Percentiles rank a stretch among this genome's conserved stretches.
These are phyloP conservation scores for Anguilla obscura DNA, from an alignment of 2,797 vertebrate species.

Conservation along the genomic window DNA sequence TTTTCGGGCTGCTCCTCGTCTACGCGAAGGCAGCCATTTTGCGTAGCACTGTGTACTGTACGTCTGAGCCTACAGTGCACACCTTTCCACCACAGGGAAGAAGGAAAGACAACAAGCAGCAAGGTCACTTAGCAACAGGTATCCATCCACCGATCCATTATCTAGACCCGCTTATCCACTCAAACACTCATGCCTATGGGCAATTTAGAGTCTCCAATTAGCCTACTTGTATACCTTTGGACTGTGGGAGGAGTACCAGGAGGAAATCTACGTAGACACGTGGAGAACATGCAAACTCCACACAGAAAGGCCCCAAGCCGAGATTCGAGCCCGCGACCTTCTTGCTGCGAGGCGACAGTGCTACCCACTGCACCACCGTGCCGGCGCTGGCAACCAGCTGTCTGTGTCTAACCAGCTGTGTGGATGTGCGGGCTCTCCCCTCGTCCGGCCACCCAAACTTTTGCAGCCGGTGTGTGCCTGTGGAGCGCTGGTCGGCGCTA, in stretches of 20 bases:
- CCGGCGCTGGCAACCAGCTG: too few relatives aligned
- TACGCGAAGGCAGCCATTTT: neutral
- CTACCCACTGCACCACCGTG: too few relatives aligned
- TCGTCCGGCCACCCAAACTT: neutral
- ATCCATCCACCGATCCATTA: too few relatives aligned
- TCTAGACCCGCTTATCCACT: neutral
- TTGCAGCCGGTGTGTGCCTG: neutral
- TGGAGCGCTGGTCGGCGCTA: neutral
- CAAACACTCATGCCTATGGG: neutral
- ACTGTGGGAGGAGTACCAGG: too few relatives aligned
- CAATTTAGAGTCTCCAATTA: too few relatives aligned
- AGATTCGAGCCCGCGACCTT: too few relatives aligned
- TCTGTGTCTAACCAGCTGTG: neutral
- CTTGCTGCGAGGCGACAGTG: too few relatives aligned
- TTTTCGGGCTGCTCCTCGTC: neutral
- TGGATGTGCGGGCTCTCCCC: neutral
- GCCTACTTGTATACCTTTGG: too few relatives aligned
- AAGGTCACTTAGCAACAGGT: too few relatives aligned
- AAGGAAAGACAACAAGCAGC: neutral
- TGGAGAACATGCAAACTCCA: too few relatives aligned
- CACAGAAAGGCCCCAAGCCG: too few relatives aligned
- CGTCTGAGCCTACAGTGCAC: neutral
- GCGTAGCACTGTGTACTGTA: neutral
- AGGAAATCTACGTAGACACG: too few relatives aligned
- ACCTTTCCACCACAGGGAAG: neutral